Base-by-base conservation (phyloP, 1,140 invertebrate species). In the Drosophila bocki region DNA sequence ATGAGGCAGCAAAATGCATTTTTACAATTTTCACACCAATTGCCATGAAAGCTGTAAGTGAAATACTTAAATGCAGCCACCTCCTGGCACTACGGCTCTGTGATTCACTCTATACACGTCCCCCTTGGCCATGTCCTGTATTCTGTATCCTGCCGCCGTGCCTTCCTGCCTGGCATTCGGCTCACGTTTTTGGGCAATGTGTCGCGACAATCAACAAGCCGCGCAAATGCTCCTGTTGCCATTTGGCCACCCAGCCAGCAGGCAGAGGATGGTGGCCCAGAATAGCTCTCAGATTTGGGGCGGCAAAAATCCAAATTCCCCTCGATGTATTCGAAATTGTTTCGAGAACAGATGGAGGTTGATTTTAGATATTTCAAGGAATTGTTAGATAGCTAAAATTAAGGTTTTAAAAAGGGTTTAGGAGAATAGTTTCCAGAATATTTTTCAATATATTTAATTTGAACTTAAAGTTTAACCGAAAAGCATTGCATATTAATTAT, bases 21-120 rank as follows among this genome's bases (percentile, higher is more conserved):
- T 72, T 81, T 90, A 87, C 84, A 88, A 88, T 90, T 88, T 88
- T 88, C 84, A 88, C 84, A 81, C 84, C 84, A 88, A 90, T 88
- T 88, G 84, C 77, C 77, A 90, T 87, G 83, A 87, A 90, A 90
- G 84, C 84, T 68, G 85, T 88, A 88, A 88, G 84, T 88, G 84
- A 88, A 90, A 90, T 78, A 88, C 77, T 88, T 75, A 84, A 88
- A 79, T 90, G 85, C 77, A 88, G 75, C 64, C 75, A 69, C 74
- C 75, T 32, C 29, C 29, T 22, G 37, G 47, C 51, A 68, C 76
- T 70, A 26, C 41, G 53, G 41, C 60, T 68, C 84, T 70, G 77
- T 74, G 75, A 78, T 69, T 78, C 54, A 29, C 45, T 56, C 35
- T 37, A 22, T 26, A 32, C 50, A 26, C 33, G 5, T 29, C 7